Base-by-base conservation (phyloP, 2,113 vertebrate species). In the Ceyx margarethae region DNA sequence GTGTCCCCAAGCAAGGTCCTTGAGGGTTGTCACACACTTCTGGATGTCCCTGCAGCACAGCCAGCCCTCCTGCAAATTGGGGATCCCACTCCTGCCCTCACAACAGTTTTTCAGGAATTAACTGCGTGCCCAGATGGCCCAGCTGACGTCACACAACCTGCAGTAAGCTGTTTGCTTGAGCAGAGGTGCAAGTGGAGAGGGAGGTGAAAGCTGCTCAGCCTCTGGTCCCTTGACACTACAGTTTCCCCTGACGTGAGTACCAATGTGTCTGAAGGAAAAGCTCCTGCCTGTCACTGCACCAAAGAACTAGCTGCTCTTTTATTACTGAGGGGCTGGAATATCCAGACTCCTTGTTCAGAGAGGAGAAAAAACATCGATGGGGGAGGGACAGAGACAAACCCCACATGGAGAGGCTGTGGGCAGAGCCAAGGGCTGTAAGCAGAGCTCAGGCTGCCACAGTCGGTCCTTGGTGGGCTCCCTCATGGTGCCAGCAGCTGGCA, bases 391-490 rank as follows among this genome's bases (percentile, higher is more conserved):
- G 65, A 86, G 5, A 58, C 31, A 71, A 87, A 94, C 69, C 15
- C 35, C 50, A 50, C 17, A 85, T 46, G 45, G 64, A 72, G 26
- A 80, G 33, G 25, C 82, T 81, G 18, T 5, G 2, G 77, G 54
- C 57, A 93, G 74, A 81, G 85, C 85, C 85, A 95, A 81, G 73
- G 60, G 51, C n/a, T 78, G 53, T 22, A 94, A 60, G 42, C 0
- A 1, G 69, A 93, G 53, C 83, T 86, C 35, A 62, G 69, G 90
- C 92, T 78, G 81, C 37, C 73, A 81, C 92, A 95, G 75, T 54
- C 3, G 0, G 35, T 21, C 28, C 23, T 78, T 57, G 68, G 76
- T 57, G 65, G 48, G 11, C 19, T 91, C 85, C 77, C 35, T 40
- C 3, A 0, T 12, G 14, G 28, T 74, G 56, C 80, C 5, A 15